Base-by-base conservation (phyloP, 2,888 invertebrate species). In the Herminia tarsipennalis region DNA sequence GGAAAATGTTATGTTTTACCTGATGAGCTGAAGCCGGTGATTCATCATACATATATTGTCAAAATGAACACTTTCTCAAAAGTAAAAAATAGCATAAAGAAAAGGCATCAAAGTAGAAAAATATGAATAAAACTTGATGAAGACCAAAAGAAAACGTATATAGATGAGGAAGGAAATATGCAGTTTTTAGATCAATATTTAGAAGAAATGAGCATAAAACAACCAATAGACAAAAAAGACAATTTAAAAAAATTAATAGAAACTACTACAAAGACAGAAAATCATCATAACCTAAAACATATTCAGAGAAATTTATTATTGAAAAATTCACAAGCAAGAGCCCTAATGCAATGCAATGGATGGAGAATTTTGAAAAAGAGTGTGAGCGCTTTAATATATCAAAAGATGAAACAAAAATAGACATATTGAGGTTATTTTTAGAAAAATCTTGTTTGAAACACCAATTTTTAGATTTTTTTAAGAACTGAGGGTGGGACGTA, bases 291-390 rank as follows among this genome's bases (percentile, higher is more conserved):
- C 16, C 18, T 65, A 36, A 54, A 46, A 39, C 27, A 63, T 4
- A 30, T 66, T 14, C 57, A 13, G 61, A 70, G 4, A 61, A 30
- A 10, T 66, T 66, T 62, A 34, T 66, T 4, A 53, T 68, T 40
- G 65, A 66, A 43, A 69, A 66, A 47, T 69, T 69, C 49, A 32
- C 27, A 21, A 46, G 52, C 4, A 68, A 54, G 49, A 62, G 32
- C 16, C 16, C 49, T 22, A 65, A 48, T 54, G 59, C 53, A 25
- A 20, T 4, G 0, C 62, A 67, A 10, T 69, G 70, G 68, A 63
- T 69, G 1, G 50, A 60, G 0, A 35, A 18, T 10, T 73, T 69
- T 63, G 65, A 73, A 50, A 62, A 47, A 34, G 66, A 70, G 51
- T 73, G 66, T 43, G n/a, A 3, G 17, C 36, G 67, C 0, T 66